phyloP scores from a whole-genome alignment of 2,113 vertebrate species.

The Eudyptes chrysolophus region DNA sequence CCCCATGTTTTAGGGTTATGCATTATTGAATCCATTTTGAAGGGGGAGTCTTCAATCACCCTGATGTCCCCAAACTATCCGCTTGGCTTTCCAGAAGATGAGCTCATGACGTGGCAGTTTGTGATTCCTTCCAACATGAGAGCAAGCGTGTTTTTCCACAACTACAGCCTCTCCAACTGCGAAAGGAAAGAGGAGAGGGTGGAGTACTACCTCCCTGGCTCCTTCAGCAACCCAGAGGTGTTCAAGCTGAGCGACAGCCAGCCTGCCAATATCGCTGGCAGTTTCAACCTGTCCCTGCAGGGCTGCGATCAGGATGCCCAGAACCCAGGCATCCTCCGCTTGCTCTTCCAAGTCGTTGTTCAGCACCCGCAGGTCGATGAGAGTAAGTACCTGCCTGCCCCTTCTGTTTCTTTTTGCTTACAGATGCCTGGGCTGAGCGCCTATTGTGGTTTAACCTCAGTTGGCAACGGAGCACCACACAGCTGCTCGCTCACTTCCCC shows the following conservation, averaged over 20 bases:
- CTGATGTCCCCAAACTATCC: conserved; percentile 87
- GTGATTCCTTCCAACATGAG: conserved; percentile 81
- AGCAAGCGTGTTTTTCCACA: conserved; percentile 77
- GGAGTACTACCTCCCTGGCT: conserved; percentile 73
- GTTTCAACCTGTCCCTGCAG: conserved; percentile 84
- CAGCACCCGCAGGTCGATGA: conserved; percentile 63
- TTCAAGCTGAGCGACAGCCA: conserved; percentile 74
- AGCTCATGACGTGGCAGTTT: conserved; percentile 88
- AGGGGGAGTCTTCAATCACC: conserved; percentile 71
- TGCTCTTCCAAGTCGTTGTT: conserved; percentile 80
- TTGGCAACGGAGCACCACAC: too few species aligned
- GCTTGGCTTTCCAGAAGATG: conserved; percentile 71
- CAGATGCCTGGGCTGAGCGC: not conserved
- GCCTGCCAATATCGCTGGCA: conserved; percentile 80
- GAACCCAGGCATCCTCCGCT: conserved; percentile 65
- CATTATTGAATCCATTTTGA: conserved; percentile 81
- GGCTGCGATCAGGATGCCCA: conserved; percentile 84
- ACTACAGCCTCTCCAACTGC: conserved; percentile 80
- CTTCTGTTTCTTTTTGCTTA: not conserved
- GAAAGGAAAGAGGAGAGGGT: conserved; percentile 75
- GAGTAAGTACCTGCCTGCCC: conserved; percentile 64
- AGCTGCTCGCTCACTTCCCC: too few species aligned
- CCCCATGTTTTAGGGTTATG: conserved; percentile 65
- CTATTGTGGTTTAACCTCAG: too few species aligned
- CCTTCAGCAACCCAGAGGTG: conserved; percentile 50